Evolutionary conservation across 2,888 invertebrate genomes (phyloP), one percentile per base, ranked within the genome.

Genomic region (Eulithis testata): DNA sequence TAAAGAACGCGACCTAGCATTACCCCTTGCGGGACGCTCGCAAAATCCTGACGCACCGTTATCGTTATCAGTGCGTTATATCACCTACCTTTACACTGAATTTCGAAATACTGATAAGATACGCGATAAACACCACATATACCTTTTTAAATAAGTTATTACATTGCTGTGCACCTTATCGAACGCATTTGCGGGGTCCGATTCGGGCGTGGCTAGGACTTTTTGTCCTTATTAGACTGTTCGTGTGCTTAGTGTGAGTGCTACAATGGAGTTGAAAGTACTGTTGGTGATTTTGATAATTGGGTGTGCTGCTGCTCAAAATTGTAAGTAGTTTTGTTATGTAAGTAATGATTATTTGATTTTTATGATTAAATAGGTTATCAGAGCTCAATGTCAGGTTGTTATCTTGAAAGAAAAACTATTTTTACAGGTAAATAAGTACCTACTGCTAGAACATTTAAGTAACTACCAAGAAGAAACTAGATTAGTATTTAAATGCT

Each of bases 21-120:
- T 4, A 57, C n/a, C 58, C 83, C 84, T 69, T 79, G 81, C 67
- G 71, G 77, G 12, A 82, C 80, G 31, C 82, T 27, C 72, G 67
- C 71, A 65, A 70, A 63, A 60, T 66, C 68, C 67, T 70, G 70
- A 62, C 76, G 74, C 72, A 59, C 47, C 53, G 70, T 76, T 82
- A 83, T 82, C 80, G 70, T 76, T 82, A 83, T 82, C 80, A 21
- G 21, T 21, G 8, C 72, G 75, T 81, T 83, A 80, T 81, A 88
- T 88, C 88, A 83, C 82, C 78, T 75, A 85, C 83, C 83, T 89
- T 85, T 90, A 88, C 86, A 75, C 72, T 85, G 90, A 88, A 90
- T 90, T 90, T 91, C 85, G 85, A 89, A 90, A 89, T 75, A 66
- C 52, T 73, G 90, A 91, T 91, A 89, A 90, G 85, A 86, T 86